Evolutionary conservation across 1,140 invertebrate species (phyloP).

Genomic region (Limonius californicus): DNA sequence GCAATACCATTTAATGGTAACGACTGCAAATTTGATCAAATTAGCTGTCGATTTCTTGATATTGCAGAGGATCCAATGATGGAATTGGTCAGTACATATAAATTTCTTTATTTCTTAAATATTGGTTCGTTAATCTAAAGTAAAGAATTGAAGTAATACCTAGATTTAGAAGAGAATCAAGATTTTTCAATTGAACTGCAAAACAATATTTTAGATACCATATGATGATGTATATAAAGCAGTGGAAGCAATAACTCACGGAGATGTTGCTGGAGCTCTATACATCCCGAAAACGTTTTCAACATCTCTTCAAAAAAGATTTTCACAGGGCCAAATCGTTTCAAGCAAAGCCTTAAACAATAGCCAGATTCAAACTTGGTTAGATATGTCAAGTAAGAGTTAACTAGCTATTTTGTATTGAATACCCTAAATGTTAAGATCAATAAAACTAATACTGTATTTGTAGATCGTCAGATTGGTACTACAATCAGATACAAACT

Average conservation of each 20-base stretch:
- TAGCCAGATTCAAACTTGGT: slow-evolving; percentile 56
- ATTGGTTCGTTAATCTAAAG: too few species aligned
- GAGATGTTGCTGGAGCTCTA: slow-evolving; percentile 65
- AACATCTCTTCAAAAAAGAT: slow-evolving; percentile 53
- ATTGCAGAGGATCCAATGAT: slow-evolving; percentile 50
- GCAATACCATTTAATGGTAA: slow-evolving; percentile 37
- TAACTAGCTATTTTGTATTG: too few species aligned
- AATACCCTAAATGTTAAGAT: too few species aligned
- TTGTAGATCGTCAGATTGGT: slow-evolving; percentile 69
- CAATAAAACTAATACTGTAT: slow-evolving; percentile 10
- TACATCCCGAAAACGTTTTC: slow-evolving; percentile 75
- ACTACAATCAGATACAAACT: slow-evolving; percentile 56
- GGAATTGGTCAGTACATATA: background rate
- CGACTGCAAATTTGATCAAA: slow-evolving; percentile 51
- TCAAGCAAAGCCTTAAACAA: slow-evolving; percentile 51
- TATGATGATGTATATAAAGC: slow-evolving; percentile 52
- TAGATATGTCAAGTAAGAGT: slow-evolving; percentile 68
- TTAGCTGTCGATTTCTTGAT: slow-evolving; percentile 57
- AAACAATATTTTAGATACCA: slow-evolving; percentile 10
- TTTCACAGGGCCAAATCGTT: slow-evolving; percentile 52
- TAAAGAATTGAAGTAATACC: too few species aligned
- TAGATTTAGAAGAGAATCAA: background rate
- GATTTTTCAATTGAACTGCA: too few species aligned
- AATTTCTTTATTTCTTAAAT: too few species aligned
- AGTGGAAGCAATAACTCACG: slow-evolving; percentile 55